Base-by-base conservation (phyloP, 1,140 invertebrate genomes). In the Procambarus virginalis region DNA sequence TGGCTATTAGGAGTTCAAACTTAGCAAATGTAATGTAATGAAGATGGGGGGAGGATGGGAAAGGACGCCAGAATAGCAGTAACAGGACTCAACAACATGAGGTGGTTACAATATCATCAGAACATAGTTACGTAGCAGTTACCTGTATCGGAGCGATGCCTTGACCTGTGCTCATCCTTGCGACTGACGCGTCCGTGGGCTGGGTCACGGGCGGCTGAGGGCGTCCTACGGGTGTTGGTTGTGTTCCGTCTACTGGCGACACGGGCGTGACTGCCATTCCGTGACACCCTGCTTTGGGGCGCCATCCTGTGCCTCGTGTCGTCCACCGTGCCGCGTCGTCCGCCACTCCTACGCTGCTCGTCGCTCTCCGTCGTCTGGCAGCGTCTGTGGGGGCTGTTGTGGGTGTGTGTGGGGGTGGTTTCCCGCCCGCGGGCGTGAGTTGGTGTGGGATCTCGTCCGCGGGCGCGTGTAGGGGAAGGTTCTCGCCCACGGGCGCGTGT, bases 131-230 rank as follows among this genome's bases (percentile, higher is more conserved):
- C 80, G 34, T 34, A 34, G 34, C 34, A 34, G 34, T 82, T 58
- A 82, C 80, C 80, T 68, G 80, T 58, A 17, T 58, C 22, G 46
- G 80, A 0, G 34, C 22, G 80, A 22, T 82, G 80, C 80, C 46
- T 48, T 12, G 22, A 4, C 46, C 80, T 68, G 48, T 82, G 80
- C 2, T n/a, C 34, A 60, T 82, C 80, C 80, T 60, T 60, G 48
- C 80, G 80, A 68, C 80, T 82, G 2, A 68, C n/a, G 14, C 60
- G 22, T 8, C 68, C 51, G 3, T 82, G 80, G 3, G 20, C 58
- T 1, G 79, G 4, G 79, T 81, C 55, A 10, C 51, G 55, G 46
- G 17, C 48, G 49, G 51, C 9, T 17, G 55, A 3, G 3, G 5
- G 14, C 9, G 79, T 73, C 22, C 79, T 46, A 3, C 55, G 20